Evolutionary conservation across 2,113 vertebrate genomes (phyloP).

Genomic region (Epinephelus moara): DNA sequence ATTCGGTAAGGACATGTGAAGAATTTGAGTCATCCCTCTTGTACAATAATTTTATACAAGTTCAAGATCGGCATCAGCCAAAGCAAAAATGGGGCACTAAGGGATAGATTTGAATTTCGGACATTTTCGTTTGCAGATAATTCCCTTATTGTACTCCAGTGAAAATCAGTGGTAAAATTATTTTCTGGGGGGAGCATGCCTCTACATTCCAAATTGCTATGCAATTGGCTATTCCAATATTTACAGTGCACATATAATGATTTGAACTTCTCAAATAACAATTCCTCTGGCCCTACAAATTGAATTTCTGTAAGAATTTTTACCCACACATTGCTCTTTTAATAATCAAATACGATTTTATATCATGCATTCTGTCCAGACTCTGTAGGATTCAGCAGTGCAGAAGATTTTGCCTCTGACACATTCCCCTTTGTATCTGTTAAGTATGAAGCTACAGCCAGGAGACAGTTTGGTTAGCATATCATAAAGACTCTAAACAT

Average conservation of each 20-base stretch:
- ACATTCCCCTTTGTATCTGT: not conserved
- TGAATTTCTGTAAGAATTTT: not conserved
- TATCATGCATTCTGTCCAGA: not conserved
- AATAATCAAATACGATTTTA: not conserved
- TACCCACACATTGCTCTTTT: not conserved
- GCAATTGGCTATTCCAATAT: not conserved
- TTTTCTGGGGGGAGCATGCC: not conserved
- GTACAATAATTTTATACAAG: not conserved
- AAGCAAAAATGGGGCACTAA: not conserved
- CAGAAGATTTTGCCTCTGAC: not conserved
- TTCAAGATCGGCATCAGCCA: not conserved
- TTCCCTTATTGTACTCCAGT: not conserved
- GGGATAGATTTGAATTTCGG: not conserved
- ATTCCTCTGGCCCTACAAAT: not conserved
- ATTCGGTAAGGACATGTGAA: slow-evolving; percentile 2
- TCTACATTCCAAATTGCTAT: not conserved
- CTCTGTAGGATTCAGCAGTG: not conserved
- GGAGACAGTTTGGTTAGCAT: not conserved
- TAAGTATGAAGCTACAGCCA: not conserved
- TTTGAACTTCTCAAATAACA: not conserved
- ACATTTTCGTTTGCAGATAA: not conserved
- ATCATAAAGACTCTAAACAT: not conserved
- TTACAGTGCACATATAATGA: not conserved
- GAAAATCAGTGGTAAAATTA: not conserved
- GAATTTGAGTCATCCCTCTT: not conserved